Evolutionary conservation across 2,797 vertebrate genomes (phyloP).

Genomic region (Petrocephalus sullivani): DNA sequence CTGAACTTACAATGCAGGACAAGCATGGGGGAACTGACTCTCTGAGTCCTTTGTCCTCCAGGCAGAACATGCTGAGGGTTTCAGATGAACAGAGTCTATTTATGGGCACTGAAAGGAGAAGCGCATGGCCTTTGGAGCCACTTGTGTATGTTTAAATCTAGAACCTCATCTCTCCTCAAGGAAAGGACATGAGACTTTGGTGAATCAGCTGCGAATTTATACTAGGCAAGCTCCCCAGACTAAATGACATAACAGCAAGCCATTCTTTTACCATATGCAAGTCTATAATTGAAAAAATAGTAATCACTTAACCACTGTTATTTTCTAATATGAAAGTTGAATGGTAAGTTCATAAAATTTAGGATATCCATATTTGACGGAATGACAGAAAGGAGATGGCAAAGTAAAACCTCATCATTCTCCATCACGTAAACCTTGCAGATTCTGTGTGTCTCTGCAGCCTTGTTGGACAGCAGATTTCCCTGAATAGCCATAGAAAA

Average conservation of each 20-base stretch:
- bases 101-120: conserved; percentile 17
- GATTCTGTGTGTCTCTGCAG: not conserved
- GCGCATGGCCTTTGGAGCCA: conserved; percentile 15
- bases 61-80: conserved; percentile 13
- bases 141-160: conserved; percentile 10
- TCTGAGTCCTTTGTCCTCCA: conserved; percentile 24
- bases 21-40: conserved; percentile 5
- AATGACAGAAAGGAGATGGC: not conserved
- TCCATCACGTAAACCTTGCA: not conserved
- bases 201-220: not conserved
- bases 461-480: not conserved
- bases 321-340: not conserved
- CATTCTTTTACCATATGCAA: not conserved
- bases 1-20: not conserved
- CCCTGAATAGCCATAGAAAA: not conserved
- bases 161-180: not conserved
- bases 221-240: not conserved
- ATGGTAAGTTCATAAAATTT: not conserved
- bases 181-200: not conserved
- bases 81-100: conserved; percentile 27
- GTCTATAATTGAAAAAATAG: not conserved
- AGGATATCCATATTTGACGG: not conserved
- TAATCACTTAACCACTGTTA: not conserved
- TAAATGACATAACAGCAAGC: not conserved
- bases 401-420: not conserved